Evolutionary conservation across 1,140 invertebrate genomes (phyloP).

Genomic region (Drosophila orena): DNA sequence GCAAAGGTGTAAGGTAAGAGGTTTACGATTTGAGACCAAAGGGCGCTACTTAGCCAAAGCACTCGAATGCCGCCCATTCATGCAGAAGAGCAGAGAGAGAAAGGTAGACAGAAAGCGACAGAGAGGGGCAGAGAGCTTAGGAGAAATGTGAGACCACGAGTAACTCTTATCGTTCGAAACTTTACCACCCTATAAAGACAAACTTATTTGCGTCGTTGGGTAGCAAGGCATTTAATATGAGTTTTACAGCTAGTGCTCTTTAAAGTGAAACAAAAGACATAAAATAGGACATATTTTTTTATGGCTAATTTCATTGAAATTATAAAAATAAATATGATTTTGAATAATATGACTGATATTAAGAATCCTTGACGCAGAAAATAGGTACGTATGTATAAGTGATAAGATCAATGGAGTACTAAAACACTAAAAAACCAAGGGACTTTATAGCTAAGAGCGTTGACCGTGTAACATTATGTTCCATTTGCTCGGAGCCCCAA

Average conservation of each 20-base stretch:
- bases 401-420: not conserved
- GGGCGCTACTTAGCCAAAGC: conserved; percentile 14
- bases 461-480: not conserved
- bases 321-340: too few species aligned
- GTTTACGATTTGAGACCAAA: conserved; percentile 29
- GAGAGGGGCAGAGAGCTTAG: conserved; percentile 9
- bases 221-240: not conserved
- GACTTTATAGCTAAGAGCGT: not conserved
- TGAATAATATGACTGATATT: too few species aligned
- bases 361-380: too few species aligned
- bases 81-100: conserved; percentile 19
- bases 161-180: conserved; percentile 23
- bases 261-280: not conserved
- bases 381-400: too few species aligned
- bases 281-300: not conserved
- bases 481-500: not conserved
- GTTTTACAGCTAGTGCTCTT: not conserved
- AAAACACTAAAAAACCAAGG: not conserved
- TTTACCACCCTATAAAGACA: conserved; percentile 22
- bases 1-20: conserved; percentile 34
- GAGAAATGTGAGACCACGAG: not conserved
- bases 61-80: conserved; percentile 49
- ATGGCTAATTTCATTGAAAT: too few species aligned
- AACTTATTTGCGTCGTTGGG: conserved; percentile 29
- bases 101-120: not conserved